Evolutionary conservation across 2,797 vertebrate species (phyloP), one percentile per base, ranked within the genome.

Genomic region (Artibeus lituratus): DNA sequence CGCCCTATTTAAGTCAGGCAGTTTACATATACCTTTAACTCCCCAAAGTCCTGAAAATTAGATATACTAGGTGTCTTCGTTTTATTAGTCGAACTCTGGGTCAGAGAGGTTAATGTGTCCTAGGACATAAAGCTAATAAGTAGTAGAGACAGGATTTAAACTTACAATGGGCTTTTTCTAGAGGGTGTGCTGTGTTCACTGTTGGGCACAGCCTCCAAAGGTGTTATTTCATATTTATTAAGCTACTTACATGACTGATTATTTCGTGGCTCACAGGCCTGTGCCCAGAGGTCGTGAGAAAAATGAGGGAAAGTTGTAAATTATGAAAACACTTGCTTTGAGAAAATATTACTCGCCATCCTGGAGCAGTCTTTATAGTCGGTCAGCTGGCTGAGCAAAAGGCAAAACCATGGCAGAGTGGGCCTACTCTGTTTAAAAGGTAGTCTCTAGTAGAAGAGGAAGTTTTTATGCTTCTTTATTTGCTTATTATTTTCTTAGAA

Each of bases 201-300:
- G 2, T 18, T 18, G 10, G 16, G 32, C 14, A 24, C 18, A 76
- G 11, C 37, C 74, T 92, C 53, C 42, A 74, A 32, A 87, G 51
- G 18, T 18, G 44, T 90, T 85, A 42, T 90, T 94, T 81, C 78
- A 81, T 92, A 90, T 88, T 90, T 94, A 92, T 76, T 82, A 93
- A 37, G 37, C 65, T 62, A 86, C 70, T 96, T 76, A 82, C 29
- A 32, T 16, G 55, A 44, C 21, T 62, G 35, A 14, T 49, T 91
- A 72, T 91, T 87, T 81, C 32, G 51, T 22, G 37, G 10, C 67
- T 89, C 70, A 62, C 21, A 19, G 91, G 81, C 37, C 29, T 77
- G 49, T 93, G 24, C 77, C 51, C 37, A 72, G 6, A n/a, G 44
- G 70, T 94, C 65, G 73, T 81, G 44, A 91, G 67, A 67, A 94